phyloP scores from a whole-genome alignment of 2,888 invertebrate genomes.

The Piscicola geometra region DNA sequence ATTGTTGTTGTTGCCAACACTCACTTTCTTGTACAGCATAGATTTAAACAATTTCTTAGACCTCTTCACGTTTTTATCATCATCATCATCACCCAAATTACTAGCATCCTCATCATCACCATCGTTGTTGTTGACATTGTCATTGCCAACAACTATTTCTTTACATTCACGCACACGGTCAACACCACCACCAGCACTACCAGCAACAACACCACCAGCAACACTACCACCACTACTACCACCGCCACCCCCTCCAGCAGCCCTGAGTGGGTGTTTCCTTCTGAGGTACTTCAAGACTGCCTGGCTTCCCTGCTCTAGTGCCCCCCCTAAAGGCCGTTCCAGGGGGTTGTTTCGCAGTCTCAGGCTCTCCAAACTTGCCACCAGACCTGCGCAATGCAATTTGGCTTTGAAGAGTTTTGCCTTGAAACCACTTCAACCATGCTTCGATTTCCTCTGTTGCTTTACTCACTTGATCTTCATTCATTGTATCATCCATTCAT shows the following conservation, averaged over 20 bases:
- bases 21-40: not conserved
- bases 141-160: too few species aligned
- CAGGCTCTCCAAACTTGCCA: constrained; percentile 51
- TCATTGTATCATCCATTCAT: too few species aligned
- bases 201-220: not conserved
- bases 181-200: not conserved
- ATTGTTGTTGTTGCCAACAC: not conserved
- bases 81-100: not conserved
- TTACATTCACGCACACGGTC: not conserved
- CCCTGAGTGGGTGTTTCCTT: not conserved
- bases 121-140: not conserved
- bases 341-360: constrained; percentile 53
- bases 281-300: not conserved
- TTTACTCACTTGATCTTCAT: too few species aligned
- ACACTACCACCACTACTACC: not conserved
- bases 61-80: not conserved
- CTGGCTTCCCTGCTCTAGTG: constrained; percentile 49
- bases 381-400: constrained; percentile 47
- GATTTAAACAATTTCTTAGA: not conserved
- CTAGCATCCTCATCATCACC: not conserved
- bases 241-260: not conserved
- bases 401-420: too few species aligned
- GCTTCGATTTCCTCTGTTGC: too few species aligned
- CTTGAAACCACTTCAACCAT: too few species aligned
- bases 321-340: constrained; percentile 52